Evolutionary conservation across 23 tunicate genomes (phyloP), one percentile per base, ranked within the genome.

Genomic region (Styela plicata): DNA sequence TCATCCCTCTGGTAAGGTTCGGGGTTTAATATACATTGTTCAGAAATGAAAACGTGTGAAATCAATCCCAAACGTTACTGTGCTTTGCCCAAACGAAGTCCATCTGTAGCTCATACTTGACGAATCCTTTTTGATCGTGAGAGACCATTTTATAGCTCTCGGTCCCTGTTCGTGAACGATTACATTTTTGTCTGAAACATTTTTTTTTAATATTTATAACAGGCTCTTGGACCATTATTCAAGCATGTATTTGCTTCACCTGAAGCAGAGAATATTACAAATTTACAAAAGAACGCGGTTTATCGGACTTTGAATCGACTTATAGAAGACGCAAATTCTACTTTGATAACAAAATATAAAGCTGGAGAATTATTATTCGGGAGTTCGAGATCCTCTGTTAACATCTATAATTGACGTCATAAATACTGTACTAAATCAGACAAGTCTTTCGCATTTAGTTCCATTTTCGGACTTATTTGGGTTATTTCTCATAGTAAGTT

Each of bases 321-420:
- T 35, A 75, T 87, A 17, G 57, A 73, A 64, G 64, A 69, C 73
- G 83, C 91, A 5, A 37, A 82, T 19, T 82, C 91, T 1, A 67
- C 64, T 2, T 73, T 87, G 44, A 64, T 82, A 1, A 36, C 74
- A n/a, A 82, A 82, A 63, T 73, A 73, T 79, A 30, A 74, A 10
- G 91, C 80, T 21, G 91, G 86, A 36, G 91, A 87, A 17, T 73
- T 73, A 37, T 32, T 87, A 33, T 87, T 74, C 35, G n/a, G 91
- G 91, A 20, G 70, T 82, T 24, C 74, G 75, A 36, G 86, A 87
- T 87, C 86, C 91, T 3, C 70, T 87, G 27, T 63, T 82, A 17
- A 57, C 77, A n/a, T 82, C 78, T 10, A n/a, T 87, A 29, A 52
- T 86, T 53, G 89, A 79, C 3, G 26, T 74, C 16, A 24, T 83